Evolutionary conservation across 2,797 vertebrate species (phyloP).

Genomic region (Gallinago nigripennis): DNA sequence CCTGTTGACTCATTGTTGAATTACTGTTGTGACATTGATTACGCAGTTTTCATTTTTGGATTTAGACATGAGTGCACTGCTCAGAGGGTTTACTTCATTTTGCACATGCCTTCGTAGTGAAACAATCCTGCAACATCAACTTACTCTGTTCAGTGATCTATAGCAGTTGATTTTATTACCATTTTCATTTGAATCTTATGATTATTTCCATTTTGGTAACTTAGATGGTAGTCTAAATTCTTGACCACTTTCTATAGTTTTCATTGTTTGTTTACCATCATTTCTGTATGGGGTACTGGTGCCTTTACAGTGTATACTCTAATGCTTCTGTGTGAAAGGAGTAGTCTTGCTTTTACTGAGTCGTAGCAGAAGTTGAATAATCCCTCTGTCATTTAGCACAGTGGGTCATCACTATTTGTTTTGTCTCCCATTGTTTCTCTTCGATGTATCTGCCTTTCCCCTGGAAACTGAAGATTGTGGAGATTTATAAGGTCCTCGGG

Average conservation of each 20-base stretch:
- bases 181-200: neutral
- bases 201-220: neutral
- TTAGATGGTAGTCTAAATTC: neutral
- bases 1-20: neutral
- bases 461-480: neutral
- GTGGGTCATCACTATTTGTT: neutral
- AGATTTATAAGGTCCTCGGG: neutral
- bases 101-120: neutral
- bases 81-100: conserved; percentile 1
- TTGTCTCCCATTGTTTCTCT: neutral
- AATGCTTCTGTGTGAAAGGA: neutral
- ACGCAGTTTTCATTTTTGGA: neutral
- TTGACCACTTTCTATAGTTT: neutral
- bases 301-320: neutral
- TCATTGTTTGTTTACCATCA: neutral
- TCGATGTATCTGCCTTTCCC: neutral
- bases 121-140: neutral
- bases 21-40: neutral
- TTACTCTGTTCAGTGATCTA: neutral
- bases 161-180: neutral
- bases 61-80: neutral
- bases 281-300: neutral
- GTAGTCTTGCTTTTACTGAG: neutral
- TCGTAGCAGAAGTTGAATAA: neutral
- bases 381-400: neutral